phyloP scores from a whole-genome alignment of 1,140 invertebrate genomes.

The Mylabris phalerata region DNA sequence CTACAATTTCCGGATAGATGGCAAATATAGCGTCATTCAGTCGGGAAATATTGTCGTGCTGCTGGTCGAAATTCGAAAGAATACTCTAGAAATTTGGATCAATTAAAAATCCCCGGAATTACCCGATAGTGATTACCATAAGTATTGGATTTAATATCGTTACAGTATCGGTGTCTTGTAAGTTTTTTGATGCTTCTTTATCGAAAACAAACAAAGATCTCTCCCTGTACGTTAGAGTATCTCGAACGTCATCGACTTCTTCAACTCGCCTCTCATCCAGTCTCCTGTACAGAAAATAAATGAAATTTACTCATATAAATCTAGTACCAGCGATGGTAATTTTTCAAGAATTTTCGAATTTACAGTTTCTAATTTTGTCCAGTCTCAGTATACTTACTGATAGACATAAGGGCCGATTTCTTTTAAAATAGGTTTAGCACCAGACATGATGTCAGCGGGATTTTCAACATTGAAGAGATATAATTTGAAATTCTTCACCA shows the following conservation, averaged over 20 bases:
- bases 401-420: slow-evolving; percentile 4
- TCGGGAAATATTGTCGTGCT: background rate
- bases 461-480: slow-evolving; percentile 1
- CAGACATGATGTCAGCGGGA: background rate
- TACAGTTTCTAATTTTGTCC: too few relatives aligned
- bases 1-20: background rate
- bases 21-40: background rate
- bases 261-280: background rate
- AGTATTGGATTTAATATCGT: background rate
- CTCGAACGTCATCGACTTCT: background rate
- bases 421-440: background rate
- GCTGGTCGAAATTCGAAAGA: too few relatives aligned
- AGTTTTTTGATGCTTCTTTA: background rate
- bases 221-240: background rate
- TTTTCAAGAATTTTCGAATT: too few relatives aligned
- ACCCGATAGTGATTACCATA: background rate
- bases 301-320: too few relatives aligned
- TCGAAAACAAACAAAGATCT: background rate
- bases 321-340: too few relatives aligned
- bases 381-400: background rate
- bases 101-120: too few relatives aligned
- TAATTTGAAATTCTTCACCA: background rate
- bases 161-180: background rate
- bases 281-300: background rate
- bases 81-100: too few relatives aligned